These are phyloP conservation scores for Pogonocherus hispidulus DNA, from an alignment of 2,888 invertebrate species.

Conservation along the genomic window DNA sequence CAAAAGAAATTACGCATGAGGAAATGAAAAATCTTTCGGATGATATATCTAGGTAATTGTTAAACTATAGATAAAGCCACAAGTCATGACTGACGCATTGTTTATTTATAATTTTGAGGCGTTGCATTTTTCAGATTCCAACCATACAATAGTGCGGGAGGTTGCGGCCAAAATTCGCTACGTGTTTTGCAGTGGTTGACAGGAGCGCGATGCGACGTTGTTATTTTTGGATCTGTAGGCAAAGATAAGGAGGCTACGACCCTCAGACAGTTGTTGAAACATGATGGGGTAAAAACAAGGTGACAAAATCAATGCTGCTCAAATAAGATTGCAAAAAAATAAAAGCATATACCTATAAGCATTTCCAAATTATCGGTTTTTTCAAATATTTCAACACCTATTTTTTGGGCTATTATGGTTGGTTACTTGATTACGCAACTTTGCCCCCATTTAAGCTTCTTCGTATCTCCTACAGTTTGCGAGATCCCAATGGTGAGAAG, in stretches of 20 bases:
- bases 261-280: constrained; percentile 65
- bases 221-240: constrained; percentile 72
- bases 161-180: constrained; percentile 70
- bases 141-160: constrained; percentile 64
- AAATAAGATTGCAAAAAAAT: too few relatives aligned
- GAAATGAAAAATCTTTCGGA: constrained; percentile 58
- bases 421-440: too few relatives aligned
- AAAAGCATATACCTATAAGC: too few relatives aligned
- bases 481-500: too few relatives aligned
- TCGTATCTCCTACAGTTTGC: too few relatives aligned
- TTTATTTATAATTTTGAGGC: neutral
- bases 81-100: neutral
- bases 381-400: too few relatives aligned
- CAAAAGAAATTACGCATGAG: constrained; percentile 62
- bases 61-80: too few relatives aligned
- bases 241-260: constrained; percentile 68
- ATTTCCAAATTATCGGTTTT: too few relatives aligned
- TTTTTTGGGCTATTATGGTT: too few relatives aligned
- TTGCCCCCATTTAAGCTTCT: too few relatives aligned
- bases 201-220: constrained; percentile 51
- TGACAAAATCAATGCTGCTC: constrained; percentile 42
- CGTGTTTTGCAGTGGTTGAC: constrained; percentile 69
- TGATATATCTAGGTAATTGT: constrained; percentile 57
- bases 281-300: constrained; percentile 67
- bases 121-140: constrained; percentile 54